Evolutionary conservation across 2,888 invertebrate genomes (phyloP).

Genomic region (Parasteatoda lunata): DNA sequence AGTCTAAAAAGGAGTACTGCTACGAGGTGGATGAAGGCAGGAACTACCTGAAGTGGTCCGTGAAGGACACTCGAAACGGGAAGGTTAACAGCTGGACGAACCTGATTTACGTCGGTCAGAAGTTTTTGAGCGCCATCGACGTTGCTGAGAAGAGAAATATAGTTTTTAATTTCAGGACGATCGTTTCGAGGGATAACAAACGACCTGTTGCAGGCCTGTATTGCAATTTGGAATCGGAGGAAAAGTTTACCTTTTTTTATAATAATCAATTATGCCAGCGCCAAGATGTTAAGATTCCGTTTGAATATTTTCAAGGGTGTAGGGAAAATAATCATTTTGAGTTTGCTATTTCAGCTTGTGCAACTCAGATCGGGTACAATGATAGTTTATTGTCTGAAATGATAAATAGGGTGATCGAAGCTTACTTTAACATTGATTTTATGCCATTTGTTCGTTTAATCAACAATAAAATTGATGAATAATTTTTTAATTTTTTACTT

Average conservation of each 20-base stretch:
- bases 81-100: slow-evolving; percentile 76
- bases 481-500: neutral
- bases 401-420: slow-evolving; percentile 76
- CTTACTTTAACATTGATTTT: slow-evolving; percentile 80
- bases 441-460: slow-evolving; percentile 85
- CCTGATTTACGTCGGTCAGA: slow-evolving; percentile 84
- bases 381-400: slow-evolving; percentile 80
- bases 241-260: slow-evolving; percentile 84
- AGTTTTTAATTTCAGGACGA: slow-evolving; percentile 83
- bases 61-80: slow-evolving; percentile 80
- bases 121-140: slow-evolving; percentile 80
- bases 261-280: slow-evolving; percentile 81
- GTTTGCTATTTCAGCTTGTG: slow-evolving; percentile 79
- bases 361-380: slow-evolving; percentile 83
- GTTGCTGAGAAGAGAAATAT: slow-evolving; percentile 92
- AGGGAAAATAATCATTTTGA: slow-evolving; percentile 72
- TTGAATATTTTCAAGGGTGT: slow-evolving; percentile 79
- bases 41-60: slow-evolving; percentile 89
- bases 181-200: slow-evolving; percentile 87
- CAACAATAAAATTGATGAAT: slow-evolving; percentile 81
- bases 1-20: slow-evolving; percentile 87
- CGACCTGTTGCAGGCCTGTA: slow-evolving; percentile 90
- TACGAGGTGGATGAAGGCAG: slow-evolving; percentile 80
- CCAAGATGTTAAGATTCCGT: slow-evolving; percentile 83
- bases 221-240: slow-evolving; percentile 81